phyloP scores from a whole-genome alignment of 2,113 vertebrate species.

The Rhadina sibilatrix region DNA sequence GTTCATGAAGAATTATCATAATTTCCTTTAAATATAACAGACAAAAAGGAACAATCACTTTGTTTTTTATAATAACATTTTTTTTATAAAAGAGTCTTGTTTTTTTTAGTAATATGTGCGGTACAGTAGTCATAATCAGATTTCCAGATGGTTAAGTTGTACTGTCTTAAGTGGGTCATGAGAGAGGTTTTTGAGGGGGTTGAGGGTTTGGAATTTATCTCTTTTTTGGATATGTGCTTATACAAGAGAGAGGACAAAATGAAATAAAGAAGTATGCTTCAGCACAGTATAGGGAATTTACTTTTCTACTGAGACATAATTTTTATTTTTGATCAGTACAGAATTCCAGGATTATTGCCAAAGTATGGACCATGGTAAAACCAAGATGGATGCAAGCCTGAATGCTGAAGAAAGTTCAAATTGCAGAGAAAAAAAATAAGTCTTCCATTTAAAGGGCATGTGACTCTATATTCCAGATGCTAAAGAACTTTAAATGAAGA shows the following conservation, averaged over 20 bases:
- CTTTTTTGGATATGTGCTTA: neutral
- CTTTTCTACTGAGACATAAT: neutral
- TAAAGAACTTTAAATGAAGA: neutral
- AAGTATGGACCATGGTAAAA: neutral
- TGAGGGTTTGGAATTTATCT: neutral
- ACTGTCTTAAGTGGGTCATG: fast-evolving
- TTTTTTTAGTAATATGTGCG: neutral
- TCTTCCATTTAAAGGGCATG: neutral
- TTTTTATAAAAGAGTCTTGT: neutral
- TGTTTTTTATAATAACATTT: neutral
- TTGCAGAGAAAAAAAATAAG: fast-evolving
- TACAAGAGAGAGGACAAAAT: neutral
- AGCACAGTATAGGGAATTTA: neutral
- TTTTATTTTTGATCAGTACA: neutral
- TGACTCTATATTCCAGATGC: neutral
- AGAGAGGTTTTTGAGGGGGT: fast-evolving
- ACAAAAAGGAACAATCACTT: neutral
- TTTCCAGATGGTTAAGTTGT: neutral
- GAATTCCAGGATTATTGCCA: neutral
- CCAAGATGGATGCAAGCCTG: neutral
- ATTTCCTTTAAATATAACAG: neutral
- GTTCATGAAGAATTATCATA: neutral
- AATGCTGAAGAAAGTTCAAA: neutral
- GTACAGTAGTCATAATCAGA: neutral
- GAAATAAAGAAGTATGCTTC: neutral